Conservation (phyloP, 1,140 invertebrate genomes). For the Eumeta japonica region DNA sequence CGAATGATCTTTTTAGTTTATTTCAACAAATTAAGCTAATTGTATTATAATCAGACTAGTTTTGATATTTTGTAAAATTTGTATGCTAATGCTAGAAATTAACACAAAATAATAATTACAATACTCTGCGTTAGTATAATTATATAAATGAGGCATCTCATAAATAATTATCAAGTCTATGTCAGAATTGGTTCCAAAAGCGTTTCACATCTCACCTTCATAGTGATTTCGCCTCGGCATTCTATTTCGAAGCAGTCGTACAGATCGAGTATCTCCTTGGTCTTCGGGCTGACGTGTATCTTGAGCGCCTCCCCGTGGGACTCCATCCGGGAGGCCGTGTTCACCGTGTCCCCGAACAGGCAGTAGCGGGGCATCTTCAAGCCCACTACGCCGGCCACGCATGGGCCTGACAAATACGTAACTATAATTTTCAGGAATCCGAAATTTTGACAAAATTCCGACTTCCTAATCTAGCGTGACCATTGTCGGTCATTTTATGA, state of each 20-base stretch:
- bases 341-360: conserved; percentile 92
- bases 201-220: conserved; percentile 71
- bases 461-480: no score
- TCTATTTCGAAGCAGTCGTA: conserved; percentile 88
- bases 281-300: conserved; percentile 94
- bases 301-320: conserved; percentile 87
- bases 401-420: conserved; percentile 63
- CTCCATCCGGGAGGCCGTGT: conserved; percentile 93
- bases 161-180: not conserved
- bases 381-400: conserved; percentile 89
- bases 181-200: not conserved
- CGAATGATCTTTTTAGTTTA: no score
- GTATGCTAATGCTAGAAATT: no score
- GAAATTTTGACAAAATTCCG: no score
- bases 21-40: no score
- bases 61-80: no score
- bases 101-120: no score
- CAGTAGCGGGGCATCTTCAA: conserved; percentile 92
- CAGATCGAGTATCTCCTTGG: conserved; percentile 84
- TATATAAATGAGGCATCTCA: not conserved
- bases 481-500: no score
- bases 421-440: no score
- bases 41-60: no score
- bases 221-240: conserved; percentile 85
- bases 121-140: no score